Evolutionary conservation across 92 coral and sea anemone genomes (phyloP).

Genomic region (Galaxea fascicularis): DNA sequence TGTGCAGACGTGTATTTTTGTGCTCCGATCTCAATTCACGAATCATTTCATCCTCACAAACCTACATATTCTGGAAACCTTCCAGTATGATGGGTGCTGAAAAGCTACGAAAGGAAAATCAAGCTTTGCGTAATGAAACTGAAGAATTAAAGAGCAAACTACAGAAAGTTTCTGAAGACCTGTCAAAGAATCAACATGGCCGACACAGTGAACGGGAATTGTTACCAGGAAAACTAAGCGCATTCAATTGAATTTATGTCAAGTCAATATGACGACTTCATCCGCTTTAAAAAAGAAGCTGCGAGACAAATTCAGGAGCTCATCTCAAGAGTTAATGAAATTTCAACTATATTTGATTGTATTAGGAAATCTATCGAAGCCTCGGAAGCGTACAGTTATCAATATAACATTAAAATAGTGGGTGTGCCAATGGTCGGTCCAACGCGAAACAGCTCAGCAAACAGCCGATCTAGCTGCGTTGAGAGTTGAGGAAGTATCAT

Average conservation of each 20-base stretch:
- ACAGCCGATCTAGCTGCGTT: slow-evolving; percentile 33
- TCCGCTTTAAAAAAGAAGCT: no score
- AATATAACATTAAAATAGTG: slow-evolving; percentile 23
- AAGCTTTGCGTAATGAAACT: no score
- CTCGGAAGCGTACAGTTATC: slow-evolving; percentile 29
- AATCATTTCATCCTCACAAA: slow-evolving; percentile 16
- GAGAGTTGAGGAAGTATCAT: no score
- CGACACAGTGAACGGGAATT: slow-evolving; percentile 26
- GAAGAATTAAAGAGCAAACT: no score
- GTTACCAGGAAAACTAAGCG: slow-evolving; percentile 26
- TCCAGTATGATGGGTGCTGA: slow-evolving; percentile 34
- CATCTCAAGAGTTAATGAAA: neutral
- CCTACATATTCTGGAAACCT: slow-evolving; percentile 19
- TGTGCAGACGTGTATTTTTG: no score
- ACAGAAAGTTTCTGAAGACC: no score
- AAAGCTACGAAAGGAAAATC: no score
- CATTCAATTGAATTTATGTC: slow-evolving; percentile 38
- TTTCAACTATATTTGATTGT: neutral
- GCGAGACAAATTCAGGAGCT: slow-evolving; percentile 2
- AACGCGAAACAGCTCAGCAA: slow-evolving; percentile 36
- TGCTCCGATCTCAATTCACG: no score
- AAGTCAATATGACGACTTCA: no score
- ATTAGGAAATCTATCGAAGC: slow-evolving; percentile 35
- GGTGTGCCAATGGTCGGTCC: slow-evolving; percentile 17
- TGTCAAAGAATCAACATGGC: slow-evolving; percentile 19